Evolutionary conservation across 1,140 invertebrate species (phyloP), one percentile per base, ranked within the genome.

Genomic region (Acyrthosiphon pisum): DNA sequence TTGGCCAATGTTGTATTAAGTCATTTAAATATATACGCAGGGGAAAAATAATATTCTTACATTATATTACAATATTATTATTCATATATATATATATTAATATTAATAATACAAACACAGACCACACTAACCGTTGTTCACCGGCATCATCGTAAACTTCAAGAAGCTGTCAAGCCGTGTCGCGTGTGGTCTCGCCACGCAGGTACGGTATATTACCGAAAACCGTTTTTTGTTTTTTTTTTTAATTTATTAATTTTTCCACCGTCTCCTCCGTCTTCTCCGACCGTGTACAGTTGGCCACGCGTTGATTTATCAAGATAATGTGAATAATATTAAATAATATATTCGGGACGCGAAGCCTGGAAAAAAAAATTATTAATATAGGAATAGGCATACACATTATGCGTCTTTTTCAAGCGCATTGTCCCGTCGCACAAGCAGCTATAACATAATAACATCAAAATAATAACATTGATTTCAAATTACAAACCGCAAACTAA

Each of bases 221-320:
- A 90, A 90, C 14, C 88, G 53, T 90, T 93, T 90, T 93, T 53
- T 93, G 76, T 35, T 92, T 91, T 92, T 41, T 23, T 56, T 90
- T 81, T 84, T 53, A 83, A 86, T 93, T 93, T 93, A 86, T 93
- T 93, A 93, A 93, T 93, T 93, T 93, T 56, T 84, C 30, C n/a
- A 3, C n/a, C 30, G 7, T 41, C 23, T 20, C 22, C 88, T 23
- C 88, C 76, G 30, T 53, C 60, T 6, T 48, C 35, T 23, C n/a
- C 60, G 48, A 23, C 18, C n/a, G 26, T 60, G 56, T 60, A 30
- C 56, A 60, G 56, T 60, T 60, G 56, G 56, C 56, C 6, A 14
- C 76, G 68, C 35, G 91, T 93, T 84, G 81, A 93, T 93, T 93
- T 84, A 93, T 84, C 76, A 93, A 93, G 91, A 86, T 86, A 93